Evolutionary conservation across 1,140 invertebrate species (phyloP).

Genomic region (Batillaria attramentaria): DNA sequence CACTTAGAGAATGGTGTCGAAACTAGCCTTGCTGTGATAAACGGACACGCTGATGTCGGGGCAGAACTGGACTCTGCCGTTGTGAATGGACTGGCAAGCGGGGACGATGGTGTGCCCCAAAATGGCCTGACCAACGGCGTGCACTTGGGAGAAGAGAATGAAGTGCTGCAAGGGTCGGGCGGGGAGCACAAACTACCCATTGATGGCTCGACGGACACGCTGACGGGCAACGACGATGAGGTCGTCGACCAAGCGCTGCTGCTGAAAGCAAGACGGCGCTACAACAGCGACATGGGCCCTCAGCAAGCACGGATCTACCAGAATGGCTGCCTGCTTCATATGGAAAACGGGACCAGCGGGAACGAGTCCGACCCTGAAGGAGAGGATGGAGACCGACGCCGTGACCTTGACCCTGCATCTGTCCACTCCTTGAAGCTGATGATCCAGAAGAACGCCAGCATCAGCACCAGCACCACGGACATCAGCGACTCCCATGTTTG

Average conservation of each 20-base stretch:
- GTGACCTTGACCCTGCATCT: not conserved
- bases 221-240: conserved; percentile 61
- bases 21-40: too few relatives aligned
- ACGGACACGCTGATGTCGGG: too few relatives aligned
- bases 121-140: conserved; percentile 1
- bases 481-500: conserved; percentile 67
- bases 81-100: too few relatives aligned
- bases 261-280: not conserved
- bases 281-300: not conserved
- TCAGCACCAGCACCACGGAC: conserved; percentile 70
- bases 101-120: too few relatives aligned
- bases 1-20: too few relatives aligned
- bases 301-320: conserved; percentile 26
- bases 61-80: too few relatives aligned
- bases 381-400: not conserved
- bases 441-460: conserved; percentile 52
- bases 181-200: not conserved
- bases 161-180: too few relatives aligned
- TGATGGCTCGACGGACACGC: conserved; percentile 74
- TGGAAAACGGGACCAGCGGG: not conserved
- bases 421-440: conserved; percentile 18
- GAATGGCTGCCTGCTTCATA: not conserved
- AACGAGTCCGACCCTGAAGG: not conserved
- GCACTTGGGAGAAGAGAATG: not conserved
- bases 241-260: conserved; percentile 1